Evolutionary conservation across 37 sponge, comb jelly and placozoan genomes (phyloP), one percentile per base, ranked within the genome.

Genomic region (Hexactinellida sp.): DNA sequence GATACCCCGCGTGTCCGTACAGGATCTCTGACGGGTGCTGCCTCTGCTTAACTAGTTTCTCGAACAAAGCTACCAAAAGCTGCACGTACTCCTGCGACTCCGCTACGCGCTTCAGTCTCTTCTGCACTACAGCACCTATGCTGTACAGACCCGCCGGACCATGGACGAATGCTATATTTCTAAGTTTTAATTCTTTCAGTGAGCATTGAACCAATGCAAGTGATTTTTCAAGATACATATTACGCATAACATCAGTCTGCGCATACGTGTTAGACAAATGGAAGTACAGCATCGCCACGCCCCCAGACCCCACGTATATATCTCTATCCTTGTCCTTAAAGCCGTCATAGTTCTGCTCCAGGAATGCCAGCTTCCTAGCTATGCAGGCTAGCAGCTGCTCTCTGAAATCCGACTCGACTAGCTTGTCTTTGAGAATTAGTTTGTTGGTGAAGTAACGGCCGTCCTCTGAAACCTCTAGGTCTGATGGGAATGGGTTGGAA

Each of bases 131-230:
- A 24, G 92, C 93, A 37, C 84, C 93, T 5, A 95, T 23, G 19
- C 94, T 92, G 7, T 95, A 55, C 24, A 93, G 94, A 0, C 98
- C 98, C 0, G 90, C 91, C n/a, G 88, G 91, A 38, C 98, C 98
- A 86, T 92, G 93, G 25, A 97, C 87, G 38, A 97, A 97, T 38
- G 94, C 95, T 38, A 87, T 38, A 0, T 85, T 83, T 7, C 88
- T 82, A 0, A 24, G 36, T 19, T 90, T 84, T 1, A 91, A 86
- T 0, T 83, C 55, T 36, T n/a, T 36, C 21, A 94, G 86, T 0
- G 87, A 38, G 0, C 39, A 52, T 32, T 54, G 83, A 28, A 91
- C 87, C 0, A 91, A 51, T 34, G 63, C 36, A 37, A 84, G 87
- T 0, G 89, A 89, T 10, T 76, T 38, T 7, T 83, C 76, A 0